Evolutionary conservation across 2,113 vertebrate species (phyloP), one percentile per base, ranked within the genome.

Genomic region (Phrynosoma platyrhinos): DNA sequence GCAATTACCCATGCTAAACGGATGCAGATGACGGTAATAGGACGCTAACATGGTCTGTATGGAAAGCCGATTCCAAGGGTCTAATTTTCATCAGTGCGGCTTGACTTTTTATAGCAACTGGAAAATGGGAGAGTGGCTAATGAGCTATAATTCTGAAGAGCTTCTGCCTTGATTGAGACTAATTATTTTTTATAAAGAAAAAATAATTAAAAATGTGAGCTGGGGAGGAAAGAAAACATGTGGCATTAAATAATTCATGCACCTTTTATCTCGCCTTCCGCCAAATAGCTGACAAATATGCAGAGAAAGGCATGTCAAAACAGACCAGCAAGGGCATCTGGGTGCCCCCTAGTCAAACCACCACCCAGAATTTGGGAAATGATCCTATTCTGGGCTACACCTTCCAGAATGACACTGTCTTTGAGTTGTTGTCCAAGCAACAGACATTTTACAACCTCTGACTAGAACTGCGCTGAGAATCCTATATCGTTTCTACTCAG

Each of bases 121-220:
- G 93, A 94, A 96, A 94, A 95, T 85, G 93, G 92, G 86, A 84
- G 30, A 87, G 75, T 30, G 0, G 90, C 93, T 95, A 96, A 96
- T 95, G 96, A 97, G 94, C 93, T 95, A 62, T 95, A 92, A 96
- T 95, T 96, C 93, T 94, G 92, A 94, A 95, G 95, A 92, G 92
- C 90, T 94, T 90, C 95, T 95, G 93, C 95, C 94, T 95, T 95
- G 95, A 96, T 95, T 95, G 94, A 93, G 94, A 94, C 94, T 96
- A 96, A 97, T 97, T 97, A 94, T 95, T 97, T 85, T 95, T 97
- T 94, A 93, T 95, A 94, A 96, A 95, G 94, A 64, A 94, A 94
- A 96, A 87, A 96, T 94, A 96, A 96, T 95, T 90, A 96, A 96
- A 93, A 93, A 94, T 92, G 89, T 85, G 68, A 0, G 1, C 10